Percentiles rank a stretch among this genome's conserved stretches.
These are phyloP conservation scores for Coecobrya sp. DNA, from an alignment of 2,888 invertebrate species.

Conservation along the genomic window DNA sequence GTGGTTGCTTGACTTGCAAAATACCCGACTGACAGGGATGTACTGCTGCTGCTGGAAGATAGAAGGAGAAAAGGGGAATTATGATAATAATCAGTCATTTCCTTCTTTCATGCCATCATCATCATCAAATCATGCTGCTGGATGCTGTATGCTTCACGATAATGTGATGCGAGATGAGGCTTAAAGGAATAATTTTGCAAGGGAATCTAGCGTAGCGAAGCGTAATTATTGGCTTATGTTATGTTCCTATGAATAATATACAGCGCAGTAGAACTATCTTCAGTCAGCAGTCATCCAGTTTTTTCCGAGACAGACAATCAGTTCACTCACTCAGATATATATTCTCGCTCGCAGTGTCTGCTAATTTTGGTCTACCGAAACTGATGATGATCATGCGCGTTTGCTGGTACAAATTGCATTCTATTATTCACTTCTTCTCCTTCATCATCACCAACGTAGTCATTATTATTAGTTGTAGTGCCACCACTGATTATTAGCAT, in stretches of 20 bases:
- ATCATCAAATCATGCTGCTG: background rate
- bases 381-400: background rate
- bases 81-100: constrained; percentile 83
- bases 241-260: background rate
- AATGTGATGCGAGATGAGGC: background rate
- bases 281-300: background rate
- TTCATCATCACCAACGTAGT: background rate
- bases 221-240: constrained; percentile 32
- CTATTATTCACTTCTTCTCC: background rate
- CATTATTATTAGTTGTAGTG: background rate
- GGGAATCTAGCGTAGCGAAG: constrained; percentile 52
- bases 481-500: background rate
- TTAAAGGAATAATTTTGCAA: constrained; percentile 55
- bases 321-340: constrained; percentile 12
- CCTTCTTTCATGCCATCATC: constrained; percentile 73
- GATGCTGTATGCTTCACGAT: background rate
- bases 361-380: constrained; percentile 11
- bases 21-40: constrained; percentile 49
- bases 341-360: background rate
- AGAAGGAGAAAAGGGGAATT: constrained; percentile 72
- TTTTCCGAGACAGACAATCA: constrained; percentile 2
- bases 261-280: background rate
- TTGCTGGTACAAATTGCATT: background rate
- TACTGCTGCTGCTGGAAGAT: constrained; percentile 40
- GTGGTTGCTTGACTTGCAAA: constrained; percentile 44